A percentile compares a stretch with the other conserved stretches of the same genome.
Conservation (phyloP, 2,797 vertebrate genomes). For the Tangara arthus region DNA sequence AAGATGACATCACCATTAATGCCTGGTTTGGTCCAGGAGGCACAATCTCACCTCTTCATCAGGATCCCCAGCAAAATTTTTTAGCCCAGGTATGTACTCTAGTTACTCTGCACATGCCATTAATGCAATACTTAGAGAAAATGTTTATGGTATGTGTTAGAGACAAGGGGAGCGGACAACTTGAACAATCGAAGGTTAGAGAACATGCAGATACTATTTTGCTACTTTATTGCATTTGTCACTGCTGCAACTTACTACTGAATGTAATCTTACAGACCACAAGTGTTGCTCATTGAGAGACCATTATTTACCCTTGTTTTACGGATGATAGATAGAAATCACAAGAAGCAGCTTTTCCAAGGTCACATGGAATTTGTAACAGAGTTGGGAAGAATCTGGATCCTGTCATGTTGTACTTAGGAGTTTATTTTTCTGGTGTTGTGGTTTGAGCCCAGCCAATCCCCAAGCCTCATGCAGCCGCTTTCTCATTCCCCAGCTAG, state of each 20-base stretch:
- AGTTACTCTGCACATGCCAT: not conserved
- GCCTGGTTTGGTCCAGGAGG: constrained; percentile 94
- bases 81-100: constrained; percentile 84
- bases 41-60: constrained; percentile 94
- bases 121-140: not conserved
- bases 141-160: not conserved
- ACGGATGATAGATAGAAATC: not conserved
- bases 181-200: not conserved
- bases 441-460: not conserved
- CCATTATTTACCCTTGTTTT: not conserved
- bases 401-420: not conserved
- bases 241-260: not conserved
- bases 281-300: not conserved
- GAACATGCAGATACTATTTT: not conserved
- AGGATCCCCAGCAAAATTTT: constrained; percentile 97
- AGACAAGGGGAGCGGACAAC: not conserved
- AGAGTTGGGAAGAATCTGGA: not conserved
- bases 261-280: not conserved
- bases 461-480: not conserved
- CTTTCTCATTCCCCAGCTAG: not conserved
- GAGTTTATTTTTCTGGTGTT: not conserved
- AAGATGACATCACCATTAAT: constrained; percentile 92
- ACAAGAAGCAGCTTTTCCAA: not conserved
- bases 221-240: not conserved
- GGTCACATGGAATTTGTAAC: not conserved